Evolutionary conservation across 2,888 invertebrate genomes (phyloP), one percentile per base, ranked within the genome.

Genomic region (Meghimatium bilineatum): DNA sequence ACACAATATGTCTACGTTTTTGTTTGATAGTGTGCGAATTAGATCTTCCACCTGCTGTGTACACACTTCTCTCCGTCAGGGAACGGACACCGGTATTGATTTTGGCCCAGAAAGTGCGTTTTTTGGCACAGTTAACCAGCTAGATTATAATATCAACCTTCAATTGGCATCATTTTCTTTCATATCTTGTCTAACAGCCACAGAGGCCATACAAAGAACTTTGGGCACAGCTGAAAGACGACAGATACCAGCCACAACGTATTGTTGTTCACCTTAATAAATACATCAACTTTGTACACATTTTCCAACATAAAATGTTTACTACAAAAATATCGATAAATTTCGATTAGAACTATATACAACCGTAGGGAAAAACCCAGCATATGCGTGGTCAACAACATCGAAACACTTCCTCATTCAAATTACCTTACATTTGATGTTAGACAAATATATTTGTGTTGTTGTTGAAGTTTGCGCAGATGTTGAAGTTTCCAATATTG

Each of bases 151-250:
- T 29, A 74, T 74, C 74, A 74, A 74, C 29, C 3, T 23, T 1
- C 52, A 49, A 74, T 74, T 74, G 29, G 74, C 74, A 20, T 74
- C 32, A 34, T 74, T 74, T 74, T 32, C 29, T 52, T 14, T 74
- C 32, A 23, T 32, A 74, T 52, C 74, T 32, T 20, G 52, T 20
- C 52, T 74, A 29, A 74, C 49, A 52, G 38, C 5, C 14, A 52
- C 32, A 29, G 17, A 74, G 20, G 52, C 52, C 20, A 52, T 10
- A 74, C 74, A 74, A 52, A 74, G 74, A 74, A 52, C 74, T 1
- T 74, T 23, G 52, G 23, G 20, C 20, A 23, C 32, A 23, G 20
- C 52, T 2, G 32, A 32, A 1, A 49, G 23, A 23, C 5, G 34
- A 14, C 10, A 14, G 17, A 32, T 34, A 74, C 32, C 23, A 32